Base-by-base conservation (phyloP, 2,888 invertebrate species). In the Caenorhabditis afra region DNA sequence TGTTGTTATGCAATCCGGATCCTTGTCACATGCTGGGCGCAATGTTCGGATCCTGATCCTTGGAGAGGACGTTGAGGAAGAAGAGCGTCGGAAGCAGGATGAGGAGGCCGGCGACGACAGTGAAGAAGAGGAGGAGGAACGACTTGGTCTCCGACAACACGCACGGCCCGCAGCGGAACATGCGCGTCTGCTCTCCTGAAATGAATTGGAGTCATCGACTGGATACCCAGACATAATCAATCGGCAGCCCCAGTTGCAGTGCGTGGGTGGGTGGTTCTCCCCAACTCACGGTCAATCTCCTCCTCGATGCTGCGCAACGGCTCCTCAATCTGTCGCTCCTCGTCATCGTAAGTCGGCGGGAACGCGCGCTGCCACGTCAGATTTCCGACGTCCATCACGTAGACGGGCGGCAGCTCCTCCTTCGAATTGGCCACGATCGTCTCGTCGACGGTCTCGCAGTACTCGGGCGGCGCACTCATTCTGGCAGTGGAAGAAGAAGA, bases 381-480 rank as follows among this genome's bases (percentile, higher is more conserved):
- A 52, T 62, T 76, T 16, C 47, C 52, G 14, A 76, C 76, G 49
- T 76, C 76, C 59, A 76, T 67, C 0, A 62, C 62, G 49, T 76
- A 76, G 23, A 76, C 52, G 14, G 76, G 76, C 41, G 76, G 76
- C 55, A 57, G 23, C 23, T 76, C 76, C 20, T 76, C 55, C 37
- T 76, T 76, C n/a, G 76, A 76, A n/a, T 47, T 62, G 14, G 67
- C 49, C 35, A 29, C 44, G 16, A 52, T 67, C 7, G 76, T 67
- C 39, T 67, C 76, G 53, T 74, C 73, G 11, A 74, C 44, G 41
- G 73, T 74, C 18, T 58, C 65, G 41, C 50, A 67, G 41, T 76
- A 76, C 23, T 76, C 76, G 37, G 76, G 76, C 20, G 76, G 76
- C 11, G 76, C 76, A 41, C 50, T 58, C 62, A 68, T 68, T n/a